phyloP scores from a whole-genome alignment of 2,113 vertebrate genomes.

The Protomyctophum bolini region DNA sequence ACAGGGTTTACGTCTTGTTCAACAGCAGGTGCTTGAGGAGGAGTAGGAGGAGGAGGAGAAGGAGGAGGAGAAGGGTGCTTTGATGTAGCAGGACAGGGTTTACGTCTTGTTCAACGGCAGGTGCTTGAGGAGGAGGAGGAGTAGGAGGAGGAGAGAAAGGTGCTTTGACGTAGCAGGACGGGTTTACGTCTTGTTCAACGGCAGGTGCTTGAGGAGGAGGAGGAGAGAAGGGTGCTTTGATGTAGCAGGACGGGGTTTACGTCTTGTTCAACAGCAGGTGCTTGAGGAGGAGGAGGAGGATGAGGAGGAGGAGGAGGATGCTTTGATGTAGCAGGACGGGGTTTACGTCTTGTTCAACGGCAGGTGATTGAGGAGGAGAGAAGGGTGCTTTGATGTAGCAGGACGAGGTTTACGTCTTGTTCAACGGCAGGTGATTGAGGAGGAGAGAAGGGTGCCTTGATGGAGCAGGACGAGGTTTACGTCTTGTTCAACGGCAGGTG shows the following conservation, averaged over 20 bases:
- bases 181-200: slow-evolving; percentile 21
- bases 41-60: no score
- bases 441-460: slow-evolving; percentile 26
- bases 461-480: no score
- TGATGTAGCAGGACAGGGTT: neutral
- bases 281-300: no score
- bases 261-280: neutral
- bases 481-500: no score
- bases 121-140: no score
- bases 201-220: slow-evolving; percentile 44
- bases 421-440: slow-evolving; percentile 44
- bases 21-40: no score
- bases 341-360: slow-evolving; percentile 33
- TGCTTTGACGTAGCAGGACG: slow-evolving; percentile 23
- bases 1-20: no score
- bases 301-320: no score
- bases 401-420: neutral
- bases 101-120: slow-evolving; percentile 33
- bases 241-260: neutral
- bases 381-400: slow-evolving; percentile 32
- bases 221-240: slow-evolving; percentile 28
- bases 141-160: slow-evolving; percentile 21
- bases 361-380: slow-evolving; percentile 28
- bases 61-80: no score
- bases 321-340: no score